phyloP scores from a whole-genome alignment of 2,797 vertebrate genomes.

The Halcyon badia region DNA sequence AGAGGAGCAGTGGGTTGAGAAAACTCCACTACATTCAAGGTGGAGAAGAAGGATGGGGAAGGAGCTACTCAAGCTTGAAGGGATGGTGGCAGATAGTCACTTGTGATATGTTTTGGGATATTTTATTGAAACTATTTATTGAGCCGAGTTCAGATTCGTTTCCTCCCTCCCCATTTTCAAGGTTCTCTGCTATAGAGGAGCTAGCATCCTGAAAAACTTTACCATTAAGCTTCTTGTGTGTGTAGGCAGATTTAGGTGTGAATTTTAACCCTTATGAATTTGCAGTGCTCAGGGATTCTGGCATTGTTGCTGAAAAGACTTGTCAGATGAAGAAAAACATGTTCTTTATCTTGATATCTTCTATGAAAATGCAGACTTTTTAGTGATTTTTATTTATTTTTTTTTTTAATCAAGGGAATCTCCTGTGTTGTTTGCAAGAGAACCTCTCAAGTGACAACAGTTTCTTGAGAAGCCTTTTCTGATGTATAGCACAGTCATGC shows the following conservation, averaged over 20 bases:
- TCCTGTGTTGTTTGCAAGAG: background rate
- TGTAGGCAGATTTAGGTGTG: background rate
- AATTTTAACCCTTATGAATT: background rate
- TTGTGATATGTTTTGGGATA: background rate
- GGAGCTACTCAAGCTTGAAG: background rate
- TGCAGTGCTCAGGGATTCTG: background rate
- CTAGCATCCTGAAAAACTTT: background rate
- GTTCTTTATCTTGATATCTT: background rate
- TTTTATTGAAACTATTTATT: background rate
- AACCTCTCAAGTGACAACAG: background rate
- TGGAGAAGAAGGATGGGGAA: background rate
- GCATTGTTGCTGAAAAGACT: background rate
- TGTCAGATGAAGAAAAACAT: background rate
- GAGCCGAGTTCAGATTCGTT: background rate
- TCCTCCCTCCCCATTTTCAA: background rate
- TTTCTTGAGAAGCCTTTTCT: background rate
- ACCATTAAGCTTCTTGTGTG: rapidly evolving
- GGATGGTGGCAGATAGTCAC: background rate
- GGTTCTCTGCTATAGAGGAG: background rate
- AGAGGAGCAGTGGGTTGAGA: background rate
- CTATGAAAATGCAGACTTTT: background rate
- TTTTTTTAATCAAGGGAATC: background rate
- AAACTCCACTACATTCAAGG: background rate
- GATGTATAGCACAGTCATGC: background rate
- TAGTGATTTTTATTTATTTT: background rate